phyloP scores from a whole-genome alignment of 2,113 vertebrate species.

The Onychostruthus taczanowskii region DNA sequence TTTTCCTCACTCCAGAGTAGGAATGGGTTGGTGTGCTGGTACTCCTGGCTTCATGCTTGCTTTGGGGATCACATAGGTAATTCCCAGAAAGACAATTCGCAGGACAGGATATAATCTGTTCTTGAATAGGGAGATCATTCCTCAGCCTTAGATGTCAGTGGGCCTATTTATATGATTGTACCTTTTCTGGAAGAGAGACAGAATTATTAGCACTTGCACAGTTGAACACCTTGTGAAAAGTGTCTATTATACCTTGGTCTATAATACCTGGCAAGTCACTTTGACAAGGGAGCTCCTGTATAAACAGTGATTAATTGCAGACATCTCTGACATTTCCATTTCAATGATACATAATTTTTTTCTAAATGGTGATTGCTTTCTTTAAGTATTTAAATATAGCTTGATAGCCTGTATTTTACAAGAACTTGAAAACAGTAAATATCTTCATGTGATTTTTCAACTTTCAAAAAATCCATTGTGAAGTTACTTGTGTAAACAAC shows the following conservation, averaged over 20 bases:
- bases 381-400: background rate
- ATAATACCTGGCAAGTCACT: background rate
- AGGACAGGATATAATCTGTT: background rate
- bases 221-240: background rate
- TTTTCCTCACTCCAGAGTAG: background rate
- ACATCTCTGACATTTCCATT: background rate
- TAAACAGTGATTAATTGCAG: background rate
- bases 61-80: background rate
- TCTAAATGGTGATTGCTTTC: background rate
- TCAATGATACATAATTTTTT: background rate
- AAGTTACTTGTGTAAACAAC: constrained; percentile 9
- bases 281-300: background rate
- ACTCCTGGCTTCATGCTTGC: background rate
- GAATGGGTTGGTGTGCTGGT: background rate
- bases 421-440: background rate
- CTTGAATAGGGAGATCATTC: background rate
- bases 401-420: background rate
- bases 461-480: background rate
- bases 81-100: background rate
- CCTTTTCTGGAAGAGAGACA: background rate
- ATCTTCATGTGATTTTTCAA: background rate
- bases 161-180: background rate
- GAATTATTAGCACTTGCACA: background rate
- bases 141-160: background rate
- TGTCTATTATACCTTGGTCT: background rate